Conservation (phyloP, 2,797 vertebrate species). For the Acropternis orthonyx region DNA sequence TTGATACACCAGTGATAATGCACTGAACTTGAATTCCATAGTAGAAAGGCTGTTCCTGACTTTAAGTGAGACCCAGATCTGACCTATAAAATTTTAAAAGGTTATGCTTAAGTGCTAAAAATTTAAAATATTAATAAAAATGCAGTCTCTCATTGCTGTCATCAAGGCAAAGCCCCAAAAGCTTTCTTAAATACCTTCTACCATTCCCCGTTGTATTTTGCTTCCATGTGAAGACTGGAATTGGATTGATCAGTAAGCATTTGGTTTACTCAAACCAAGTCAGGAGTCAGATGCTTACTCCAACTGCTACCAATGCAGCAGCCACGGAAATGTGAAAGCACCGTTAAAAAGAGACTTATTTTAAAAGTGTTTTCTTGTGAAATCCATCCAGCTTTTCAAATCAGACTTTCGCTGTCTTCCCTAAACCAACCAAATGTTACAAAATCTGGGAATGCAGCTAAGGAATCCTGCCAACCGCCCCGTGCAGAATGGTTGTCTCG, state of each 20-base stretch:
- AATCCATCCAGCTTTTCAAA: conserved; percentile 4
- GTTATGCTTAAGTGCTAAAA: neutral
- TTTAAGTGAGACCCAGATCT: neutral
- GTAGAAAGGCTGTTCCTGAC: neutral
- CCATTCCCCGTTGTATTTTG: neutral
- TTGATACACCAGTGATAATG: neutral
- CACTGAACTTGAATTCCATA: neutral
- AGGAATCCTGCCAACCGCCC: neutral
- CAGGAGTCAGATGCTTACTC: neutral
- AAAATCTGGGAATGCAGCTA: neutral
- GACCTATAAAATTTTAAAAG: neutral
- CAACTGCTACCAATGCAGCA: neutral
- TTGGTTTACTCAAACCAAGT: neutral
- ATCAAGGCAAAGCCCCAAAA: neutral
- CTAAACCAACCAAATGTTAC: neutral
- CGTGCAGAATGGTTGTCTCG: neutral
- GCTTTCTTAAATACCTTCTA: neutral
- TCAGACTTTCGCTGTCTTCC: neutral
- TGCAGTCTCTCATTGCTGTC: neutral
- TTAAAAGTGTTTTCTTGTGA: neutral
- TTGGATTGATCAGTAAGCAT: neutral
- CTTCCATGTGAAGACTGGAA: neutral
- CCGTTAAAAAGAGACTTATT: neutral
- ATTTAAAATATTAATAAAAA: neutral
- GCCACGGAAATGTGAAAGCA: neutral